A percentile compares a stretch with the other conserved stretches of the same genome.
Conservation (phyloP, 1,140 invertebrate genomes). For the Drosophila miranda region DNA sequence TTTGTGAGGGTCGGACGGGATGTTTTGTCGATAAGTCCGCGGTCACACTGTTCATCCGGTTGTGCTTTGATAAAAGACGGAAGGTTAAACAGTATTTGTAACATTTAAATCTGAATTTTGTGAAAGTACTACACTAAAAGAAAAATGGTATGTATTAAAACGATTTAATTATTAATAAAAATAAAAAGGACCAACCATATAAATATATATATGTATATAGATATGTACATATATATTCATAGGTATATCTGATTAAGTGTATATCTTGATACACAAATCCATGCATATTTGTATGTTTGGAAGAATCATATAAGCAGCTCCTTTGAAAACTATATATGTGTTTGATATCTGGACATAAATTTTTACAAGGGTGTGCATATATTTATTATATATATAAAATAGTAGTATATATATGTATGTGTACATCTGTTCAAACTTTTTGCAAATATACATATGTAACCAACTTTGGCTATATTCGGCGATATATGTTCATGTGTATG, state of each 20-base stretch:
- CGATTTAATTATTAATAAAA: background rate
- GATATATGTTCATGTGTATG: conserved; percentile 26
- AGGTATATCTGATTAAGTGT: background rate
- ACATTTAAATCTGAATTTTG: conserved; percentile 42
- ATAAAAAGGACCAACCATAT: background rate
- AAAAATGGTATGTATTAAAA: conserved; percentile 43
- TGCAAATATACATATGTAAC: conserved; percentile 25
- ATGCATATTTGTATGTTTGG: conserved; percentile 8
- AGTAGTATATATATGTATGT: too few species aligned
- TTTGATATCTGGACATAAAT: conserved; percentile 55
- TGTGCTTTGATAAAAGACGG: too few species aligned
- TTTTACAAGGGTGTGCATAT: conserved; percentile 7
- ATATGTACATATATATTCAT: conserved; percentile 6
- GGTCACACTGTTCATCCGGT: too few species aligned
- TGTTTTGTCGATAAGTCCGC: too few species aligned
- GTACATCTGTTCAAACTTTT: conserved; percentile 41
- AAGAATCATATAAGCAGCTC: conserved; percentile 53
- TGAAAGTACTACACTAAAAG: conserved; percentile 45
- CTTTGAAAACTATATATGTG: conserved; percentile 42
- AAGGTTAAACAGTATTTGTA: conserved; percentile 66
- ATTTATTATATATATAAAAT: conserved; percentile 14
- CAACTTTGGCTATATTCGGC: conserved; percentile 43
- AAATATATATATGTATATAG: conserved; percentile 7
- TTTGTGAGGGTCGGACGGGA: too few species aligned
- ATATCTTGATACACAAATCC: conserved; percentile 12